These are phyloP conservation scores for Myiopsitta monachus DNA, from an alignment of 2,113 vertebrate genomes.

Conservation along the genomic window DNA sequence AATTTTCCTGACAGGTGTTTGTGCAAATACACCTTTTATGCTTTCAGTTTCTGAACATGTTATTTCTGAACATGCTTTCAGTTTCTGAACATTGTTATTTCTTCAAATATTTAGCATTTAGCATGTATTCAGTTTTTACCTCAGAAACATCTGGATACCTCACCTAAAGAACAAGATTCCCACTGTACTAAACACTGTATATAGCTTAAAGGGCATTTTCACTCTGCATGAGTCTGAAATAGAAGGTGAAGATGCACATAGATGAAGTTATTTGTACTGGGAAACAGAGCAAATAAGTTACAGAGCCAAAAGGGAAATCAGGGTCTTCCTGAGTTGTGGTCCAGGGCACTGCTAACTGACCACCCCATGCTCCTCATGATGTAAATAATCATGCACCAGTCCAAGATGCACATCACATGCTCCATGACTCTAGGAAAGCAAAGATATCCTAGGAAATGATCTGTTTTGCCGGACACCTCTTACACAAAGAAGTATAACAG, in stretches of 20 bases:
- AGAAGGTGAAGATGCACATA: neutral
- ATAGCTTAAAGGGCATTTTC: neutral
- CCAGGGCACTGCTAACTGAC: neutral
- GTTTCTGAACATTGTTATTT: neutral
- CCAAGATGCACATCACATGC: neutral
- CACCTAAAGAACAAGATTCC: neutral
- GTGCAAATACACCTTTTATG: neutral
- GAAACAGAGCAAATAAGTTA: neutral
- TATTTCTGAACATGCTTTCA: neutral
- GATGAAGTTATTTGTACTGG: neutral
- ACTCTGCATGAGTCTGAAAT: neutral
- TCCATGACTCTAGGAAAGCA: neutral
- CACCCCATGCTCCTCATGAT: accelerated
- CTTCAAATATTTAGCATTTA: neutral
- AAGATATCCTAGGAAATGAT: neutral
- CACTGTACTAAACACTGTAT: neutral
- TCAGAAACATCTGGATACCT: neutral
- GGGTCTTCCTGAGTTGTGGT: neutral
- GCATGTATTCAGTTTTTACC: neutral
- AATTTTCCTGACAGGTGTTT: neutral
- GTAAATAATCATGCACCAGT: neutral
- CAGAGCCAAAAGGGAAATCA: neutral
- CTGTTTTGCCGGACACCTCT: neutral
- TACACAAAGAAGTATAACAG: neutral
- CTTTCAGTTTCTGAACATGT: neutral